A percentile compares a stretch with the other conserved stretches of the same genome.
Conservation (phyloP, 2,888 invertebrate species). For the Sarcophaga caerulescens region DNA sequence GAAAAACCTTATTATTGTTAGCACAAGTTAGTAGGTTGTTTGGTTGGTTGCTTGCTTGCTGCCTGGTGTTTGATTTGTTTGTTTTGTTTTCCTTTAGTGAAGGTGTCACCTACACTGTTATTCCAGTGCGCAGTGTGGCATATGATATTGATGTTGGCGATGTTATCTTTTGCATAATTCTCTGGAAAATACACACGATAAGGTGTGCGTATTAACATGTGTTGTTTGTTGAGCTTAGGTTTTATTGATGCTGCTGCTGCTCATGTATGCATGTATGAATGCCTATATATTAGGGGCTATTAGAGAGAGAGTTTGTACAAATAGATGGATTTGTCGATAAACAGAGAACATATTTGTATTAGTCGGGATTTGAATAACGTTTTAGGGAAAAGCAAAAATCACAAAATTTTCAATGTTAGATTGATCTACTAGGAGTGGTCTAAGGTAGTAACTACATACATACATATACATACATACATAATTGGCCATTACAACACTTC, state of each 20-base stretch:
- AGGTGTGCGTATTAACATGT: slow-evolving; percentile 67
- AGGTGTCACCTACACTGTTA: slow-evolving; percentile 59
- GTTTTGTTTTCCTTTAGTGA: slow-evolving; percentile 17
- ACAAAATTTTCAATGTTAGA: too few relatives aligned
- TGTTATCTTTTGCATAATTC: slow-evolving; percentile 63
- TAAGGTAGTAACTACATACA: too few relatives aligned
- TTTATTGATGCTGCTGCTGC: neutral
- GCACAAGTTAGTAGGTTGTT: slow-evolving; percentile 28
- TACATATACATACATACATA: too few relatives aligned
- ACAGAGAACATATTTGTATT: neutral
- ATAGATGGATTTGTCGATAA: slow-evolving; percentile 40
- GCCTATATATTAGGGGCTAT: slow-evolving; percentile 45
- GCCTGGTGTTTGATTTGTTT: neutral
- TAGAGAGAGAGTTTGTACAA: slow-evolving; percentile 27
- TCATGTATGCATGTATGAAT: neutral
- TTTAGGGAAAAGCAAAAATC: too few relatives aligned
- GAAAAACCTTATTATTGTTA: slow-evolving; percentile 27
- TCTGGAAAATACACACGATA: slow-evolving; percentile 61
- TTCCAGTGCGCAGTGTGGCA: neutral
- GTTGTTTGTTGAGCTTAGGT: slow-evolving; percentile 50
- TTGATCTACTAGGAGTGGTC: too few relatives aligned
- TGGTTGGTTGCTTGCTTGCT: neutral
- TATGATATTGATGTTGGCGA: slow-evolving; percentile 22
- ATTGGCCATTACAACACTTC: too few relatives aligned
- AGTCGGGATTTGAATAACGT: too few relatives aligned